Percentiles rank a stretch among this genome's conserved stretches.
Evolutionary conservation across 1,140 invertebrate species (phyloP).

Genomic region (Helicoverpa armigera): DNA sequence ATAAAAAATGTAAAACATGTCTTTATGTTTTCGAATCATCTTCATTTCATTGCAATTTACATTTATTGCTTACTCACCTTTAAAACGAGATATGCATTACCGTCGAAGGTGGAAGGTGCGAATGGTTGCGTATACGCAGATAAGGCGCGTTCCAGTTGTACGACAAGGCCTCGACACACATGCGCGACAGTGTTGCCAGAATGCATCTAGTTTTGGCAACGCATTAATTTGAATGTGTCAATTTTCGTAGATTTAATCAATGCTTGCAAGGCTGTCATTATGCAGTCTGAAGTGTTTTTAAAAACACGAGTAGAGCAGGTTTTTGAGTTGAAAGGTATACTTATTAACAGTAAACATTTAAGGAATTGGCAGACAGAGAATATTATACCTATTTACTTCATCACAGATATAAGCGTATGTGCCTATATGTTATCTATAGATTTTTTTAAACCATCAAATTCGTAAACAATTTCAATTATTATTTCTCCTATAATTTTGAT

Average conservation of each 20-base stretch:
- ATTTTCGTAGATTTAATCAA: not conserved
- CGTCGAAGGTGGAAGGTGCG: constrained; percentile 42
- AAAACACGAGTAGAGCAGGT: too few species aligned
- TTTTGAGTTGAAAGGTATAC: too few species aligned
- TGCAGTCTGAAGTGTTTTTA: not conserved
- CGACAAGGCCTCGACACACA: constrained; percentile 67
- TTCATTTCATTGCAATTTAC: constrained; percentile 42
- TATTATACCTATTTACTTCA: too few species aligned
- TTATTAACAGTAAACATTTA: too few species aligned
- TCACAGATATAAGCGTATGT: too few species aligned
- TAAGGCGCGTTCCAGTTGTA: constrained; percentile 54
- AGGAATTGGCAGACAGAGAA: too few species aligned
- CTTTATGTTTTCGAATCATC: constrained; percentile 9
- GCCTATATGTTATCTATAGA: too few species aligned
- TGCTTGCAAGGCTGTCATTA: not conserved
- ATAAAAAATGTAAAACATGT: constrained; percentile 18
- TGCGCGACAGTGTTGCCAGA: constrained; percentile 52
- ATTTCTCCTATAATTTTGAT: too few species aligned
- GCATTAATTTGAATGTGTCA: constrained; percentile 11
- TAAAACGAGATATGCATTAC: constrained; percentile 37
- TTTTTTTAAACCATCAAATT: too few species aligned
- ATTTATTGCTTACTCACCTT: constrained; percentile 50
- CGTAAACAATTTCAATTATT: too few species aligned
- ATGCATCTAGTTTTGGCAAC: constrained; percentile 31
- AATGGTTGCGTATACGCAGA: constrained; percentile 54